Evolutionary conservation across 2,797 vertebrate genomes (phyloP).

Genomic region (Pseudotriccus pelzelni): DNA sequence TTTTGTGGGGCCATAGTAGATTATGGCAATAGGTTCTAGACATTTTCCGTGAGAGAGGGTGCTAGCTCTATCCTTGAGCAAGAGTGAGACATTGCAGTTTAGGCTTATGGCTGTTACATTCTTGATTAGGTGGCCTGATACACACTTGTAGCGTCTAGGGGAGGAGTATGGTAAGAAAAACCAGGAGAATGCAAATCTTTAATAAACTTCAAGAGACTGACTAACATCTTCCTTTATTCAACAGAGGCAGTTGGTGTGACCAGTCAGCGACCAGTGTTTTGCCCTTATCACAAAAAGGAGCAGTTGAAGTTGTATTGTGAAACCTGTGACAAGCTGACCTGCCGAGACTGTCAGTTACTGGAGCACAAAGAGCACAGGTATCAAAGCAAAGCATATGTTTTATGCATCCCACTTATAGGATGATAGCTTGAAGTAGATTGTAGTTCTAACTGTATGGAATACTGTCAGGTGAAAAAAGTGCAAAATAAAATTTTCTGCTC

Average conservation of each 20-base stretch:
- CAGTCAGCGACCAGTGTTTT: constrained; percentile 93
- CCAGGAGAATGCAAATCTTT: background rate
- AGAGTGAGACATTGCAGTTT: background rate
- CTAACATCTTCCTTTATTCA: constrained; percentile 24
- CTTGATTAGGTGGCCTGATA: background rate
- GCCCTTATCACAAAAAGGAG: constrained; percentile 96
- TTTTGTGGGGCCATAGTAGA: background rate
- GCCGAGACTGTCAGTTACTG: constrained; percentile 94
- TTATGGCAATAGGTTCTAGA: background rate
- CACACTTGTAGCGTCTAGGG: background rate
- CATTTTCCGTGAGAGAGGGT: background rate
- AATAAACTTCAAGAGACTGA: background rate
- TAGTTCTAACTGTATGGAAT: background rate
- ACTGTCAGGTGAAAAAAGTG: background rate
- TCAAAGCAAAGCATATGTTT: background rate
- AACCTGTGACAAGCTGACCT: constrained; percentile 96
- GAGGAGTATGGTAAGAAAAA: background rate
- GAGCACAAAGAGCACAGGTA: constrained; percentile 99
- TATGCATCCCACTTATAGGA: background rate
- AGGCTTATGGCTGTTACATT: background rate
- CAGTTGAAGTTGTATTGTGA: constrained; percentile 97
- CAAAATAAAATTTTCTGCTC: background rate
- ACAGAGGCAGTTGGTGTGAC: constrained; percentile 89
- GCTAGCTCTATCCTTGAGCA: background rate
- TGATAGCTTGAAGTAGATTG: background rate